Evolutionary conservation across 2,888 invertebrate genomes (phyloP).

Genomic region (Trichopria drosophilae): DNA sequence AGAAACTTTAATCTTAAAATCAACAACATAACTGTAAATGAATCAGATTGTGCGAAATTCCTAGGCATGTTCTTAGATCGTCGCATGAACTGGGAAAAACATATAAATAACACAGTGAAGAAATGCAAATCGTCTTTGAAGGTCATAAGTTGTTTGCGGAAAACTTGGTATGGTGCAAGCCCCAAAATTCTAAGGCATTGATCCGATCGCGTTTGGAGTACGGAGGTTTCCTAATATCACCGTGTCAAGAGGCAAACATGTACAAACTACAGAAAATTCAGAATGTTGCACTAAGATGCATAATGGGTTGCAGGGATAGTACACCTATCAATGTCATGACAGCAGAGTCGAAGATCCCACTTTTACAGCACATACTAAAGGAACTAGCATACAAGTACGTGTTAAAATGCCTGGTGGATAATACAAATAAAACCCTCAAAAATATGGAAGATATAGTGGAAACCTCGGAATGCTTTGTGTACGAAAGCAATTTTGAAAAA

Average conservation of each 20-base stretch:
- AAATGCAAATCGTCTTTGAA: constrained; percentile 13
- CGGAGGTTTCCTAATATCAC: constrained; percentile 18
- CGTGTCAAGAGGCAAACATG: neutral
- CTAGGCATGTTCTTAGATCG: constrained; percentile 22
- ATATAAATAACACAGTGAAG: constrained; percentile 7
- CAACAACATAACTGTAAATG: neutral
- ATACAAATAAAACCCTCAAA: constrained; percentile 1
- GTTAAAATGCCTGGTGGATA: constrained; percentile 6
- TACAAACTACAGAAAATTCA: constrained; percentile 23
- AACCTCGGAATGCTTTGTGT: neutral
- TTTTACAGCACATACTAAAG: constrained; percentile 8
- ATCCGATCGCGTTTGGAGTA: constrained; percentile 20
- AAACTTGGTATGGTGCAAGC: constrained; percentile 26
- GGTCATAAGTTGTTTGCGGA: constrained; percentile 22
- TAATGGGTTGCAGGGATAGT: constrained; percentile 24
- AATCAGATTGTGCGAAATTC: constrained; percentile 16
- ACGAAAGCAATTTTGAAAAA: constrained; percentile 22
- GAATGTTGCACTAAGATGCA: constrained; percentile 24
- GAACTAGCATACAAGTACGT: constrained; percentile 16
- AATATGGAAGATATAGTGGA: constrained; percentile 10
- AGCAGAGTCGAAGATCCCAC: constrained; percentile 20
- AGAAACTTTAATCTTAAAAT: neutral
- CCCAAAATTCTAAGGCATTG: constrained; percentile 4
- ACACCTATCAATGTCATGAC: too few relatives aligned
- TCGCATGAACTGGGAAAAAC: constrained; percentile 15